Base-by-base conservation (phyloP, 2,113 vertebrate species). In the Talpa occidentalis region DNA sequence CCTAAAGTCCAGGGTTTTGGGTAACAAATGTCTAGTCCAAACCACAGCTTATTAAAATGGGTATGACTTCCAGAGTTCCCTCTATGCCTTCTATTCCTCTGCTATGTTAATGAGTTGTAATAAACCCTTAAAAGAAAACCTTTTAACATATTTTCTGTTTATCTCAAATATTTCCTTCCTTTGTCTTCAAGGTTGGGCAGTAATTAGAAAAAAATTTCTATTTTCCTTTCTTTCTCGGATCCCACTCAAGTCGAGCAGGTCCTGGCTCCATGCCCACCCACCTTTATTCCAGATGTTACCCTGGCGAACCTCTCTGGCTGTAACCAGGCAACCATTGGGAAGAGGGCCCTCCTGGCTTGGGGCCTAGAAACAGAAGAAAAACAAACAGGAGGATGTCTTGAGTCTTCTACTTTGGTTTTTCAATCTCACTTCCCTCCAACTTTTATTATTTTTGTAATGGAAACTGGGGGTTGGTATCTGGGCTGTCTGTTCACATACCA, bases 221-320 rank as follows among this genome's bases (percentile, higher is more conserved):
- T 97, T 98, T 97, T 97, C 76, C 72, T 97, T 95, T 96, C 82
- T 60, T 97, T 78, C 94, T 93, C 91, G 44, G 24, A 94, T 72
- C 84, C 88, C 37, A 42, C 77, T 98, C 83, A 78, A 97, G 54
- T 96, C 86, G 94, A 97, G 97, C 98, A 97, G 98, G 95, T 96
- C 93, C 97, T 99, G 98, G 98, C 98, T 97, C 64, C 56, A 22
- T 98, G 98, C 98, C 98, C 97, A 97, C 96, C 97, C 98, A 98
- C 98, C 98, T 99, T 99, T 98, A 98, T 98, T 99, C 98, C 98
- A 99, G 99, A 98, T 98, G 98, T 98, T 99, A 98, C 98, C 98
- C 98, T 98, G 98, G 98, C 97, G 95, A 99, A 97, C 97, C 98
- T 98, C 96, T 97, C 96, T 95, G 98, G 97, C 98, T 98, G 98